These are phyloP conservation scores for Fissipunctia ypsillon DNA, from an alignment of 2,888 invertebrate species.

Conservation along the genomic window DNA sequence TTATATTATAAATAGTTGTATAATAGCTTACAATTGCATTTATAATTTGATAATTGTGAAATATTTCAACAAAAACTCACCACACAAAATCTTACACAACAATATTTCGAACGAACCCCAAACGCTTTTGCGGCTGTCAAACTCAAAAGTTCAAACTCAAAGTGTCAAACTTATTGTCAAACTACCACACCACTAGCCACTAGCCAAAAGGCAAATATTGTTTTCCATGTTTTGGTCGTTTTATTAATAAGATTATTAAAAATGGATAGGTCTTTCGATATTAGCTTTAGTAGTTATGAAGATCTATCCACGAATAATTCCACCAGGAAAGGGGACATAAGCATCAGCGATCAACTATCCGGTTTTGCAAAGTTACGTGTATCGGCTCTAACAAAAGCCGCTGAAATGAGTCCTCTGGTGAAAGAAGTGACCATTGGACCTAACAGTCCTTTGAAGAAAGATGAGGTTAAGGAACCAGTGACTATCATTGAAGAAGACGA, in stretches of 20 bases:
- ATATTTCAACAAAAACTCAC: neutral
- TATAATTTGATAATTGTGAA: neutral
- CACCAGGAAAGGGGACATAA: constrained; percentile 74
- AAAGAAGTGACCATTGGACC: constrained; percentile 87
- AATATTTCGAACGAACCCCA: neutral
- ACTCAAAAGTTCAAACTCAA: neutral
- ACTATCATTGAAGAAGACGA: constrained; percentile 62
- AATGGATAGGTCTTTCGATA: constrained; percentile 72
- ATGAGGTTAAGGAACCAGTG: constrained; percentile 43
- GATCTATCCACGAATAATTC: constrained; percentile 69
- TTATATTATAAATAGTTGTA: neutral
- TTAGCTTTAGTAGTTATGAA: constrained; percentile 70
- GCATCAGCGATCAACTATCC: constrained; percentile 78
- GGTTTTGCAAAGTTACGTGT: constrained; percentile 89
- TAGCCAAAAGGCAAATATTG: too few relatives aligned
- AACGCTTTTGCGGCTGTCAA: constrained; percentile 5
- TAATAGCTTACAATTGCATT: neutral
- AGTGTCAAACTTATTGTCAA: neutral
- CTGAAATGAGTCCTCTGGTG: constrained; percentile 87
- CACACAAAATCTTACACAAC: neutral
- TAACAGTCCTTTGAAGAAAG: constrained; percentile 73
- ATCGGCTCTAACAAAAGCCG: constrained; percentile 91
- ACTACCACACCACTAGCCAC: too few relatives aligned
- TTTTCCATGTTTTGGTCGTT: constrained; percentile 2
- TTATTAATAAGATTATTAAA: constrained; percentile 29